These are phyloP conservation scores for Himalopsyche phryganea DNA, from an alignment of 1,140 invertebrate genomes.

Conservation along the genomic window DNA sequence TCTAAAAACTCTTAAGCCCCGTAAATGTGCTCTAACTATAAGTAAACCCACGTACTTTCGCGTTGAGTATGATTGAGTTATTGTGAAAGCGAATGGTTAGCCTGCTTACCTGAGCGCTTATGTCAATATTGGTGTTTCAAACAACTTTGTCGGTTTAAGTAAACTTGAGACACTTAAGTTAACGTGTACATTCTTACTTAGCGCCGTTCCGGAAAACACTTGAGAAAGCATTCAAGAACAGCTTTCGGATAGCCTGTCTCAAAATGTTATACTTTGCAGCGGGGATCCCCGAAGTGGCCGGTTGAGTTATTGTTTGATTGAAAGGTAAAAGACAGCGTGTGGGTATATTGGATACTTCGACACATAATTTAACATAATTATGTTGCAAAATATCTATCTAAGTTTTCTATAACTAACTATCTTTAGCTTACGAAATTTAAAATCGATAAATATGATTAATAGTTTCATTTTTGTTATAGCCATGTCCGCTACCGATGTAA, in stretches of 20 bases:
- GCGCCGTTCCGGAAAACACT: conserved; percentile 5
- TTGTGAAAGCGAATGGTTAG: conserved; percentile 25
- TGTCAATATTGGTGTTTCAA: conserved; percentile 31
- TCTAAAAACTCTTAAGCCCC: conserved; percentile 1
- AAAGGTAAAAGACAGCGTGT: background rate
- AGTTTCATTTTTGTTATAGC: no score
- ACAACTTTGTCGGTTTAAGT: conserved; percentile 29
- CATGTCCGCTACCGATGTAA: no score
- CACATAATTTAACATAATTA: no score
- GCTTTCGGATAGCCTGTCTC: conserved; percentile 16
- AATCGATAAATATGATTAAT: no score
- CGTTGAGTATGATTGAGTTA: conserved; percentile 27
- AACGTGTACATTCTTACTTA: conserved; percentile 28
- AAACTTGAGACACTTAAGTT: conserved; percentile 27
- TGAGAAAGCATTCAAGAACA: conserved; percentile 4
- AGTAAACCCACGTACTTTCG: background rate
- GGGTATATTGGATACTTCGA: no score
- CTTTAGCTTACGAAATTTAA: no score
- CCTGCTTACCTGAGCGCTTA: conserved; percentile 24
- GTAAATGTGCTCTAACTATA: background rate
- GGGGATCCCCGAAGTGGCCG: background rate
- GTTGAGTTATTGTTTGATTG: background rate
- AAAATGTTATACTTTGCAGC: conserved; percentile 11
- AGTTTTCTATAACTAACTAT: no score
- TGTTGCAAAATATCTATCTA: no score